Base-by-base conservation (phyloP, 2,888 invertebrate genomes). In the Ichneumoninae sp. region DNA sequence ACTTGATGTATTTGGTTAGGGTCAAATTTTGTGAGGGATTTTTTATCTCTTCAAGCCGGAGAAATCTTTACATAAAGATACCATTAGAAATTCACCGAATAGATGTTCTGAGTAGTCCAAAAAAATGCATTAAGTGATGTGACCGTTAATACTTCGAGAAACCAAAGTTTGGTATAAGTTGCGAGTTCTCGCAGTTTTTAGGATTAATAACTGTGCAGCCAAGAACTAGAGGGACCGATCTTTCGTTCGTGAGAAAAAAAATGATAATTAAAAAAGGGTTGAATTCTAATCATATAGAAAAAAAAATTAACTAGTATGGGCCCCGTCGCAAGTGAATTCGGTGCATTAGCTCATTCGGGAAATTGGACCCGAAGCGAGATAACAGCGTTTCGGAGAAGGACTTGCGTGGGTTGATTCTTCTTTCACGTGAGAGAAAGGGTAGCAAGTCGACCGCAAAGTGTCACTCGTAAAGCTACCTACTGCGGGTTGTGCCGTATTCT, bases 381-480 rank as follows among this genome's bases (percentile, higher is more conserved):
- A 16, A 6, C 22, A 36, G 36, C 36, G 62, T 3, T n/a, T n/a
- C 2, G 13, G 50, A 40, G 60, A 22, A 62, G 33, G 40, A 57
- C 54, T 1, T 26, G 40, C 50, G 36, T 26, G 22, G 50, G 40
- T 75, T 60, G 80, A 70, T 80, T 69, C 26, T 54, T 62, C 54
- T 76, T 80, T 33, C 47, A 54, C 50, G 52, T 66, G 66, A 44
- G 44, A 57, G 62, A 84, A 81, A 84, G 81, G 78, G 70, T 68
- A 30, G 65, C 40, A 50, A 62, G 60, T 52, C 33, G 47, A 82
- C 84, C 81, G 81, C 82, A 79, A 75, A 84, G 84, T 79, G 84
- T 79, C 71, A 52, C 68, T 26, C 50, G 52, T 57, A 19, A 66
- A 36, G 50, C 44, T 69, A 65, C 52, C 66, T 60, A 68, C 65